Conservation (phyloP, 1,140 invertebrate genomes). For the Lutraria rhynchaena region DNA sequence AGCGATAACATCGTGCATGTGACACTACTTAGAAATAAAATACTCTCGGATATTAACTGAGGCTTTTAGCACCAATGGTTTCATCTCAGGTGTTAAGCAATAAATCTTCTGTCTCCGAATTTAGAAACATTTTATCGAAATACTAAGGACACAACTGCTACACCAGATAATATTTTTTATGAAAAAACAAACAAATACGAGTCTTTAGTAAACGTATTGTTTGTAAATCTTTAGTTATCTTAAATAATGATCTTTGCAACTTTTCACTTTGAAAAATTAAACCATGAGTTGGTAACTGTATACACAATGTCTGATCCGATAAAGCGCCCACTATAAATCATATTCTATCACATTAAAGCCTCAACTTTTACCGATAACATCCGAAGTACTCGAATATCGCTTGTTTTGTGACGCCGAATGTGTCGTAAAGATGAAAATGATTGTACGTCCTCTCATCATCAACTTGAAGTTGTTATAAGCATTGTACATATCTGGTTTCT, state of each 20-base stretch:
- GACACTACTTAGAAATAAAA: too few species aligned
- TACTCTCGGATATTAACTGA: too few species aligned
- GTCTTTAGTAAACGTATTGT: slow-evolving; percentile 22
- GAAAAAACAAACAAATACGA: slow-evolving; percentile 19
- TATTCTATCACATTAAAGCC: slow-evolving; percentile 47
- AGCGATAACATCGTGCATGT: too few species aligned
- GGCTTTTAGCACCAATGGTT: too few species aligned
- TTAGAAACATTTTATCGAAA: not conserved
- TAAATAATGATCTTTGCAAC: slow-evolving; percentile 22
- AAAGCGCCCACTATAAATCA: slow-evolving; percentile 38
- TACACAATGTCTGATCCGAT: slow-evolving; percentile 25
- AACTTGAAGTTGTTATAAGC: too few species aligned
- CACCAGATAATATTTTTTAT: not conserved
- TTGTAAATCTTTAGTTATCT: slow-evolving; percentile 4
- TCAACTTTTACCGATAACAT: slow-evolving; percentile 28
- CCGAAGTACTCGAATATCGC: slow-evolving; percentile 14
- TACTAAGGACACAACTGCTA: not conserved
- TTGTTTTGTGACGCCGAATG: slow-evolving; percentile 37
- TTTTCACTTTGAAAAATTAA: slow-evolving; percentile 56
- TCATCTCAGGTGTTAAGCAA: too few species aligned
- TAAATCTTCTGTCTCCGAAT: not conserved
- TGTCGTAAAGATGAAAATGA: slow-evolving; percentile 9
- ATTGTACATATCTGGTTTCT: too few species aligned
- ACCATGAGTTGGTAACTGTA: slow-evolving; percentile 5
- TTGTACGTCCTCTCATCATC: not conserved